Evolutionary conservation across 2,113 vertebrate species (phyloP).

Genomic region (Microtus montanus): DNA sequence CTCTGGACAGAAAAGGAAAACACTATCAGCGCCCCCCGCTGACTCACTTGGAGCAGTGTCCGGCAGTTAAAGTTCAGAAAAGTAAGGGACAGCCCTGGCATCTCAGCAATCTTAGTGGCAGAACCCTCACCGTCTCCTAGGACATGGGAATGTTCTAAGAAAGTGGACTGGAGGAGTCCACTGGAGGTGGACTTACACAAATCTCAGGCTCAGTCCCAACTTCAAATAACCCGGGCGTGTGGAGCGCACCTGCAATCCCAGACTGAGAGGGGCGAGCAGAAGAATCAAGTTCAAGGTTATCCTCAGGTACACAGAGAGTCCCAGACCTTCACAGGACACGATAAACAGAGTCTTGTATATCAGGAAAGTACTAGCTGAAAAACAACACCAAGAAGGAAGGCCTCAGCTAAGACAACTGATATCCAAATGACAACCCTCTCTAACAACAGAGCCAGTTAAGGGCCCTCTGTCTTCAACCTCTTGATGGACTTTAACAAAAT

Average conservation of each 20-base stretch:
- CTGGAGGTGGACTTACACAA: too few relatives aligned
- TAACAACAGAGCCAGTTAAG: not conserved
- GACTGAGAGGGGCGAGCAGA: not conserved
- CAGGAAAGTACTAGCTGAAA: not conserved
- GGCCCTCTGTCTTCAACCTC: not conserved
- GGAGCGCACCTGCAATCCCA: not conserved
- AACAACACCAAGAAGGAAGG: not conserved
- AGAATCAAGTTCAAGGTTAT: not conserved
- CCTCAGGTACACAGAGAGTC: not conserved
- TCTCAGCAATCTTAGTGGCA: not conserved
- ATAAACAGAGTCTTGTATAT: not conserved
- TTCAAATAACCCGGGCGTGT: not conserved
- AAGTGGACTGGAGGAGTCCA: not conserved
- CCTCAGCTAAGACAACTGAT: not conserved
- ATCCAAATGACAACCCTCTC: not conserved
- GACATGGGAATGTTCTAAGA: not conserved
- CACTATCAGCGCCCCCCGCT: not conserved
- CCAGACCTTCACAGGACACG: not conserved
- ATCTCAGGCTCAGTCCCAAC: not conserved
- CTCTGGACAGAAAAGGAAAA: not conserved
- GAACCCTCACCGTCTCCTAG: not conserved
- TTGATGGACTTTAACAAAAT: not conserved
- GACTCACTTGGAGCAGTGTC: not conserved
- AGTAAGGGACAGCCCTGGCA: not conserved
- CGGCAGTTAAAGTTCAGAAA: not conserved